Evolutionary conservation across 2,797 vertebrate genomes (phyloP).

Genomic region (Eospalax fontanierii): DNA sequence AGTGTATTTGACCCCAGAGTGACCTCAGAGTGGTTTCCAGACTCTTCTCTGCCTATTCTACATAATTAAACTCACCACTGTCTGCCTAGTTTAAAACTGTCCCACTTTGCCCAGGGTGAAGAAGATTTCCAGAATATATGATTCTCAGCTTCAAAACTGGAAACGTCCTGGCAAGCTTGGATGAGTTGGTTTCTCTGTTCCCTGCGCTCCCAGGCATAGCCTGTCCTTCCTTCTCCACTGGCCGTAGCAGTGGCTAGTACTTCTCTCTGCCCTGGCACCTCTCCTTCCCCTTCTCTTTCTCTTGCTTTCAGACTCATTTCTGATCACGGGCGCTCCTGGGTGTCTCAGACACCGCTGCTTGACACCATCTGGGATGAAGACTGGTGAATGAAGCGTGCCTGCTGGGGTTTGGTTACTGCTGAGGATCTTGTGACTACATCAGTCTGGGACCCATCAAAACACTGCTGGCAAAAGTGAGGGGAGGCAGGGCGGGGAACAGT

Average conservation of each 20-base stretch:
- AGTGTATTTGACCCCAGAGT: not conserved
- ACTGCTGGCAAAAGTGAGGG: conserved; percentile 13
- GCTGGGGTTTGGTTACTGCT: not conserved
- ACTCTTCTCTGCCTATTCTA: not conserved
- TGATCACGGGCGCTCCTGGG: not conserved
- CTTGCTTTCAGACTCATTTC: not conserved
- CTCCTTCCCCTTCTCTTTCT: not conserved
- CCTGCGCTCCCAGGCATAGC: not conserved
- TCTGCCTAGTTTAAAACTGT: not conserved
- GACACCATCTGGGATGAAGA: not conserved
- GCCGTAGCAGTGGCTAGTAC: not conserved
- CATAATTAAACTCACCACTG: not conserved
- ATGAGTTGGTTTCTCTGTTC: no score
- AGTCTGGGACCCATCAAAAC: not conserved
- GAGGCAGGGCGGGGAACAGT: not conserved
- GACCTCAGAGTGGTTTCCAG: not conserved
- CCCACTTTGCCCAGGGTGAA: not conserved
- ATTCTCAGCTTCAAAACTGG: conserved; percentile 23
- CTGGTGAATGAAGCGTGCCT: not conserved
- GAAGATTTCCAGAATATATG: not conserved
- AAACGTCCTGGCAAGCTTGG: not conserved
- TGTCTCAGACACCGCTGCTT: not conserved
- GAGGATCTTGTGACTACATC: conserved; percentile 35
- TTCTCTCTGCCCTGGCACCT: not conserved
- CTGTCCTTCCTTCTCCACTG: not conserved